Evolutionary conservation across 2,113 vertebrate species (phyloP), one percentile per base, ranked within the genome.

Genomic region (Alexandromys fortis): DNA sequence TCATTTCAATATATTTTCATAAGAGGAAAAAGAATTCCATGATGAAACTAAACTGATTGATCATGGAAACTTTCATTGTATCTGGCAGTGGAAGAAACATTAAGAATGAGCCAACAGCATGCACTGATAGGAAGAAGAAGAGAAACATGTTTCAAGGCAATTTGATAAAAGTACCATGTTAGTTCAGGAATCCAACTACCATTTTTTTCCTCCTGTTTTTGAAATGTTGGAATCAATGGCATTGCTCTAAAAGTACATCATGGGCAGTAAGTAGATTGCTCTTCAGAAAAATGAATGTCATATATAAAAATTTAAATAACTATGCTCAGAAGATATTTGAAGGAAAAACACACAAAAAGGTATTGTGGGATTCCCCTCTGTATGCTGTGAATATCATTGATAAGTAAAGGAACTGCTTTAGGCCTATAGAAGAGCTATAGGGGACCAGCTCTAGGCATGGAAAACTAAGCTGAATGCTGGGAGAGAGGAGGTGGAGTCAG

Each of bases 371-470:
- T 58, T 58, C 1, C 58, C 58, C 0, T 58, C 17, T 58, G 55
- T 58, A 19, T 58, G 55, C 17, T 58, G 1, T 58, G 58, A 58
- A 21, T 21, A 58, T 0, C 58, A 21, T 22, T 58, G 19, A 58
- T 21, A 21, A 58, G 6, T 58, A 21, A 58, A 21, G 19, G 55
- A 58, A 58, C 5, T 58, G 6, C 58, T 58, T 21, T 58, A 58
- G 58, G 19, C 5, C 58, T 21, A 7, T 58, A 58, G 19, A 21
- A 58, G 19, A 58, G 6, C 58, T 58, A 21, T 7, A 58, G 58
- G 6, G 19, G 5, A 58, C 0, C 58, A 58, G 58, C 21, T 19
- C 6, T 58, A 21, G 58, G 5, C 6, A 21, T 0, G 6, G 6
- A 58, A 58, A 58, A 58, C 58, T 7, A 58, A 58, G 19, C 1